Evolutionary conservation across 2,797 vertebrate species (phyloP).

Genomic region (Tachyglossus aculeatus): DNA sequence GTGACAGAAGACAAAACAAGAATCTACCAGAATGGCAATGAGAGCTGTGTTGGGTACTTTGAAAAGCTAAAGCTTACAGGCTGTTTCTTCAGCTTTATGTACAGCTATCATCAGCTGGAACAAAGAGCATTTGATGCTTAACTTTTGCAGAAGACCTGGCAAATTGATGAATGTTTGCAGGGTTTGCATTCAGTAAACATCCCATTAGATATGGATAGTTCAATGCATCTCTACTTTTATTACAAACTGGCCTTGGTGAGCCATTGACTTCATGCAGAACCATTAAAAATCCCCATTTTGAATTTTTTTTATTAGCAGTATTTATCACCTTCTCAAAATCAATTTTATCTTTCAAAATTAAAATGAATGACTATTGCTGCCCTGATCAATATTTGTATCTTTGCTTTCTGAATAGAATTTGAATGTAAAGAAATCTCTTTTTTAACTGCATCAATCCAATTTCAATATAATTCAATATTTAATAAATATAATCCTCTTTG

Average conservation of each 20-base stretch:
- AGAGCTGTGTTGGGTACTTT: background rate
- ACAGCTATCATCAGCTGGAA: too few species aligned
- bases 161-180: constrained; percentile 29
- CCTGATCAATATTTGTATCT: constrained; percentile 71
- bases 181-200: constrained; percentile 39
- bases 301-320: constrained; percentile 73
- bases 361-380: constrained; percentile 74
- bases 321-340: constrained; percentile 77
- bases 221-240: constrained; percentile 54
- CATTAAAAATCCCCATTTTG: constrained; percentile 63
- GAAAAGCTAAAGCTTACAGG: background rate
- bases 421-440: constrained; percentile 68
- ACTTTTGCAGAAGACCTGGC: background rate
- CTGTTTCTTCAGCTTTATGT: too few species aligned
- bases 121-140: background rate
- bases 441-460: constrained; percentile 70
- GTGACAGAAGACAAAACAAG: too few species aligned
- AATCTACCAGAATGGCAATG: background rate
- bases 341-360: constrained; percentile 76
- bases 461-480: constrained; percentile 76
- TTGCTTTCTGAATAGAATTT: constrained; percentile 65
- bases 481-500: constrained; percentile 74
- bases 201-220: constrained; percentile 43
- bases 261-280: constrained; percentile 65
- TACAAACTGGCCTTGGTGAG: constrained; percentile 50